Conservation (phyloP, 2,888 invertebrate species). For the Plebejus argus region DNA sequence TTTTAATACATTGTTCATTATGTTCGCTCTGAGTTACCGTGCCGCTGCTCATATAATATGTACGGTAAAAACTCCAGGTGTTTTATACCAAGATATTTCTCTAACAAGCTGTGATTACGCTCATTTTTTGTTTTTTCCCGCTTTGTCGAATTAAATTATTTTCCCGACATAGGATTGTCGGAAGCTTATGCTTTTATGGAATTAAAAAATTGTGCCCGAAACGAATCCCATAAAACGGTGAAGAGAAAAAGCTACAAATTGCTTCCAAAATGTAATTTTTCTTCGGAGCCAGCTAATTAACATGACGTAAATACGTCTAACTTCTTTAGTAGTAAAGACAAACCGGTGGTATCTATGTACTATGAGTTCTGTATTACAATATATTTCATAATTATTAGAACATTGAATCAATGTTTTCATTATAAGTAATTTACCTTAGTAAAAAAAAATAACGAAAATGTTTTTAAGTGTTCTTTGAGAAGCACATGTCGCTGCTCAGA, state of each 20-base stretch:
- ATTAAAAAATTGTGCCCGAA: slow-evolving; percentile 5
- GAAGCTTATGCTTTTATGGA: neutral
- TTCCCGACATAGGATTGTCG: neutral
- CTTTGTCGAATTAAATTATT: slow-evolving; percentile 22
- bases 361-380: too few species aligned
- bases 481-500: neutral
- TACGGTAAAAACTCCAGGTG: slow-evolving; percentile 56
- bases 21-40: slow-evolving; percentile 54
- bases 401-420: too few species aligned
- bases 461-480: too few species aligned
- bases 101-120: slow-evolving; percentile 53
- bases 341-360: too few species aligned
- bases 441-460: too few species aligned
- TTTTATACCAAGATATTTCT: slow-evolving; percentile 55
- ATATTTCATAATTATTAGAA: too few species aligned
- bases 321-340: too few species aligned
- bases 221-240: neutral
- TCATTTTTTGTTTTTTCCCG: slow-evolving; percentile 11
- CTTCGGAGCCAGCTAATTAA: neutral
- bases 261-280: neutral
- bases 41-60: slow-evolving; percentile 54
- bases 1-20: slow-evolving; percentile 31
- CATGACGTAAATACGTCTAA: neutral
- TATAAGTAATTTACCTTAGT: too few species aligned
- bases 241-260: neutral